A percentile compares a stretch with the other conserved stretches of the same genome.
phyloP scores from a whole-genome alignment of 2,113 vertebrate genomes.

The Psettodes erumei region DNA sequence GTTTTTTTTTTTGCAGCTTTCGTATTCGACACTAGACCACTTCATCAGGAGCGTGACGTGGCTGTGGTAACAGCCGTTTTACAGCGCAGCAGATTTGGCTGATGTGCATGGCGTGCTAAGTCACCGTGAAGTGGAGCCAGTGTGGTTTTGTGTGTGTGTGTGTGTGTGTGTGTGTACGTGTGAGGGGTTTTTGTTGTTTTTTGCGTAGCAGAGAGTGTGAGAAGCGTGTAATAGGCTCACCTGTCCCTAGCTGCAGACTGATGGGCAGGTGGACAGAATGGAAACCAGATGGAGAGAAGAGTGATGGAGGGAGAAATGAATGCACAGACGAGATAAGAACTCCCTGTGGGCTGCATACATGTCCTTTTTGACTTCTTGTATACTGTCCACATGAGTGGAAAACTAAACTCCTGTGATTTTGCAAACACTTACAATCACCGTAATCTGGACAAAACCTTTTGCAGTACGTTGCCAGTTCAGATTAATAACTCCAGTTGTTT shows the following conservation, averaged over 20 bases:
- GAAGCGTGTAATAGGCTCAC: slow-evolving; percentile 74
- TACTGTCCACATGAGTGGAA: background rate
- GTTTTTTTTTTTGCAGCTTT: slow-evolving; percentile 27
- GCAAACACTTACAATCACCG: background rate
- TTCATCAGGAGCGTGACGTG: slow-evolving; percentile 70
- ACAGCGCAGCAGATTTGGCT: slow-evolving; percentile 62
- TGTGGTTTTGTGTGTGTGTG: slow-evolving; percentile 12
- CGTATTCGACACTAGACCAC: slow-evolving; percentile 56
- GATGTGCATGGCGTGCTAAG: slow-evolving; percentile 64
- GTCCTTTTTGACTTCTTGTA: slow-evolving; percentile 3
- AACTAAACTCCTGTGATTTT: background rate
- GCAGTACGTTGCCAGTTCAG: background rate
- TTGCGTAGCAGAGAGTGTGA: slow-evolving; percentile 55
- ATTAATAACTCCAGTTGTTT: slow-evolving; percentile 21
- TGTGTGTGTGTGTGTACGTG: slow-evolving; percentile 15
- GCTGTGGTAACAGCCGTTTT: slow-evolving; percentile 70
- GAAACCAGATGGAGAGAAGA: slow-evolving; percentile 65
- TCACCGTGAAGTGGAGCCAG: slow-evolving; percentile 60
- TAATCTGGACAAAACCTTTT: background rate
- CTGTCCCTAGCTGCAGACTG: slow-evolving; percentile 70
- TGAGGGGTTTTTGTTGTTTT: slow-evolving; percentile 14
- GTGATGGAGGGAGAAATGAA: slow-evolving; percentile 2
- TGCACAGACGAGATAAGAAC: slow-evolving; percentile 38
- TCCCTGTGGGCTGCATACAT: slow-evolving; percentile 15
- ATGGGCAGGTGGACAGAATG: slow-evolving; percentile 75